Evolutionary conservation across 2,113 vertebrate genomes (phyloP).

Genomic region (Nematolebias whitei): DNA sequence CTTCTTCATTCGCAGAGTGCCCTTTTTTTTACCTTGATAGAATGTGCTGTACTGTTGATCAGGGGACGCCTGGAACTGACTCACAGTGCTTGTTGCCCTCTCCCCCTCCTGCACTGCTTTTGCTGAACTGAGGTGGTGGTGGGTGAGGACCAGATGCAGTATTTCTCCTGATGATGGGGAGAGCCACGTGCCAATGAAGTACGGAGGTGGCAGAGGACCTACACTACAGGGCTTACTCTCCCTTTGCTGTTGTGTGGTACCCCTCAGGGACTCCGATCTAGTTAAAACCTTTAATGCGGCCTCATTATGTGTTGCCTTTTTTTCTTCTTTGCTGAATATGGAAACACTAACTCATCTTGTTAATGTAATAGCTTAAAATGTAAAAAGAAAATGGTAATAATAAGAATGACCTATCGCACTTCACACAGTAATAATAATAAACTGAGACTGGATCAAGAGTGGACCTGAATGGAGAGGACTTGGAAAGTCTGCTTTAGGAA

Average conservation of each 20-base stretch:
- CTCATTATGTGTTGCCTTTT: constrained; percentile 79
- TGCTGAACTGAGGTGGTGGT: constrained; percentile 46
- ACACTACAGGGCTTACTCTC: constrained; percentile 57
- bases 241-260: constrained; percentile 67
- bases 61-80: constrained; percentile 66
- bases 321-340: constrained; percentile 64
- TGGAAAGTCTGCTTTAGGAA: constrained; percentile 60
- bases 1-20: constrained; percentile 65
- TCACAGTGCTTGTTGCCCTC: constrained; percentile 54
- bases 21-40: constrained; percentile 68
- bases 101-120: constrained; percentile 58
- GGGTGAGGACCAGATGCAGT: constrained; percentile 70
- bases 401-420: constrained; percentile 65
- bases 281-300: constrained; percentile 69
- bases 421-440: constrained; percentile 76
- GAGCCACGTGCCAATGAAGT: constrained; percentile 76
- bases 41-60: constrained; percentile 82
- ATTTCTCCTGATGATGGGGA: constrained; percentile 72
- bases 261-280: constrained; percentile 72
- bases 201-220: constrained; percentile 59
- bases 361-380: constrained; percentile 69
- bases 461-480: constrained; percentile 52
- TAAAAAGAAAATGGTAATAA: constrained; percentile 63
- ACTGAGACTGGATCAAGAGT: constrained; percentile 48
- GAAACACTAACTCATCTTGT: constrained; percentile 73